Percentiles rank a stretch among this genome's conserved stretches.
Conservation (phyloP, 1,140 invertebrate genomes). For the Orchesella cincta region DNA sequence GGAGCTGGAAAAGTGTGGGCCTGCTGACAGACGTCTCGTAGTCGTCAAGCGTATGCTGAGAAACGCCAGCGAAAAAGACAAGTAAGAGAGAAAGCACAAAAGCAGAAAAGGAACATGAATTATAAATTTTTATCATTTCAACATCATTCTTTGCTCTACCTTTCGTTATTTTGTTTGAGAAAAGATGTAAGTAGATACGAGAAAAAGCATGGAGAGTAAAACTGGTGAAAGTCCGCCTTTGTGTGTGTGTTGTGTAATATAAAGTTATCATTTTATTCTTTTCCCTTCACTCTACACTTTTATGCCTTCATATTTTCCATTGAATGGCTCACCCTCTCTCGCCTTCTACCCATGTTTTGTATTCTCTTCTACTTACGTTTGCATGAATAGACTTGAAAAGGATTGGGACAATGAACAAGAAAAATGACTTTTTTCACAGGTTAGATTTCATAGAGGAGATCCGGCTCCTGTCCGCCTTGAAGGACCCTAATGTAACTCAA, state of each 20-base stretch:
- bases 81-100: constrained; percentile 60
- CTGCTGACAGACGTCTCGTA: constrained; percentile 72
- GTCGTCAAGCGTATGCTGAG: constrained; percentile 83
- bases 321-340: not conserved
- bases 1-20: constrained; percentile 53
- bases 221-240: too few species aligned
- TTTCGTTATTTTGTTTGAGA: not conserved
- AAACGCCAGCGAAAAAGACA: constrained; percentile 76
- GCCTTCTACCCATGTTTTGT: too few species aligned
- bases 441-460: constrained; percentile 86
- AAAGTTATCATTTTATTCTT: too few species aligned
- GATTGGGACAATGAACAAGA: constrained; percentile 15
- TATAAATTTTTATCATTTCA: constrained; percentile 28
- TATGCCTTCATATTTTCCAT: not conserved
- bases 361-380: not conserved
- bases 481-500: constrained; percentile 81
- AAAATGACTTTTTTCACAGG: constrained; percentile 59
- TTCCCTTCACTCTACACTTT: not conserved
- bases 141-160: not conserved
- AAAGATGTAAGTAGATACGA: too few species aligned
- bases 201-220: too few species aligned
- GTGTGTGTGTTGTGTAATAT: too few species aligned
- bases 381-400: not conserved
- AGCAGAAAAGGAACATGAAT: constrained; percentile 34
- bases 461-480: constrained; percentile 77